Evolutionary conservation across 1,140 invertebrate species (phyloP), one percentile per base, ranked within the genome.

Genomic region (Babylonia areolata): DNA sequence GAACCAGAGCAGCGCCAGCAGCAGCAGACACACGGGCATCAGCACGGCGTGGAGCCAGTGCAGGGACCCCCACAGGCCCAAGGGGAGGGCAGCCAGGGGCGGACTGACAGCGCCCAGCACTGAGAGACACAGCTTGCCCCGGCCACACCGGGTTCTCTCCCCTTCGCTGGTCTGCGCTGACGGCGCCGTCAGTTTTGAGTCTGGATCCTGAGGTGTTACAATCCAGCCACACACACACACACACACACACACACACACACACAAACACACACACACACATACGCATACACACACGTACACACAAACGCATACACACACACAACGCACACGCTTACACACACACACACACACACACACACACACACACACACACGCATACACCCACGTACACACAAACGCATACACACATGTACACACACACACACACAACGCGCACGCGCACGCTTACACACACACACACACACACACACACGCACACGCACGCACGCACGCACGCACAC

Each of bases 1-100:
- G 0, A 83, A 86, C 89, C 89, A 90, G 9, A 88, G 54, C 9
- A 88, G 37, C 5, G 85, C 64, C 2, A 88, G 82, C 12, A 88
- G 11, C n/a, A 84, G 40, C 37, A 81, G 37, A 33, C 84, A 81
- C 0, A 85, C 37, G n/a, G 84, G 84, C 78, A 90, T n/a, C 35
- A 39, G 54, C 6, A 73, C 33, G 23, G 79, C 69, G 37, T 80
- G 69, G 6, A 86, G 64, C 87, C 87, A 88, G 84, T 54, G 69
- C n/a, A 85, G 40, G 11, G 42, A 40, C 20, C 77, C 75, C 1
- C 54, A 81, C 46, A 85, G 37, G 46, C 33, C 75, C 31, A 87
- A 31, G 31, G 85, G 31, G 28, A 40, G n/a, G 17, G 83, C 82
- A 12, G 83, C 86, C n/a, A 85, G 23, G 11, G 31, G 12, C 1